A percentile compares a stretch with the other conserved stretches of the same genome.
These are phyloP conservation scores for Periphyllus acericola DNA, from an alignment of 2,888 invertebrate species.

Conservation along the genomic window DNA sequence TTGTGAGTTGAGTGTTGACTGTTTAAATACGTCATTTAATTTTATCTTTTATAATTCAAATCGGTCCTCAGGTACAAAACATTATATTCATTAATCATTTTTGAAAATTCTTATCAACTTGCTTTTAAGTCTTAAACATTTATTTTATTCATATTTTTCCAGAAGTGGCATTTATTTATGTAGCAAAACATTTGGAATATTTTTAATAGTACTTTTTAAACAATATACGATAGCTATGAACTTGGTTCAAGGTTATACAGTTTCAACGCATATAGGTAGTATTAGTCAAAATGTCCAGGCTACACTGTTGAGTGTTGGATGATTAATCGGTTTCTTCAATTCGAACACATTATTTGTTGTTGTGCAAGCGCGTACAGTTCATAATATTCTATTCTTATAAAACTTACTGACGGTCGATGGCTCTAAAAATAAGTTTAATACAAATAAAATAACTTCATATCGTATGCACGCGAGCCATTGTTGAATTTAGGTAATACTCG, in stretches of 20 bases:
- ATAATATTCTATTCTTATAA: background rate
- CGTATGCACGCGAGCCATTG: background rate
- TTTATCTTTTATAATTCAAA: too few relatives aligned
- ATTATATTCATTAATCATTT: too few relatives aligned
- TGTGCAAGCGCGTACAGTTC: background rate
- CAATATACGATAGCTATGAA: background rate
- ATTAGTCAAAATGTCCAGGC: background rate
- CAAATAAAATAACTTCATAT: background rate
- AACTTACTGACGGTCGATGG: background rate
- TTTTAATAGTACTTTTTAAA: background rate
- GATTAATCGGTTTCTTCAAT: slow-evolving; percentile 46
- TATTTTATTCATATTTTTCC: background rate
- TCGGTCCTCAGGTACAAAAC: too few relatives aligned
- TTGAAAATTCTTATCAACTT: too few relatives aligned
- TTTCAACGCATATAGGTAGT: slow-evolving; percentile 3
- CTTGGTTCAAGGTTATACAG: slow-evolving; percentile 45
- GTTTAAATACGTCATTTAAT: too few relatives aligned
- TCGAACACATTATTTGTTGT: slow-evolving; percentile 14
- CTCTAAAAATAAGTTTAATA: slow-evolving; percentile 9
- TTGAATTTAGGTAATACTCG: background rate
- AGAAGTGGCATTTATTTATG: background rate
- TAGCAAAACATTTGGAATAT: background rate
- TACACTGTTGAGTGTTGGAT: slow-evolving; percentile 6
- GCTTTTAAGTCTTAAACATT: background rate
- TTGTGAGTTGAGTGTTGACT: too few relatives aligned